phyloP scores from a whole-genome alignment of 2,888 invertebrate species.

The Trichopoda pennipes region DNA sequence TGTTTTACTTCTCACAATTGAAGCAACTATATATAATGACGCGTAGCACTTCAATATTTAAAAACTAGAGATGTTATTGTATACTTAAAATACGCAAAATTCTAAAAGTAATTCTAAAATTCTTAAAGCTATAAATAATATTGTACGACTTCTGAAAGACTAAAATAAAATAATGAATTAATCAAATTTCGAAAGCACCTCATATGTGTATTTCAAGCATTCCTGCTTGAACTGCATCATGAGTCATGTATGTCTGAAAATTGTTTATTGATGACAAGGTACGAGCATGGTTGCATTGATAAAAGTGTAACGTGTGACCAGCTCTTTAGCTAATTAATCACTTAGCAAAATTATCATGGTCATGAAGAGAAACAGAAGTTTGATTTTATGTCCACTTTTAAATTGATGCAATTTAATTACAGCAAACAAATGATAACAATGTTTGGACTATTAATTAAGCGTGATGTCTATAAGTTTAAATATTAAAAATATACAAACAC shows the following conservation, averaged over 20 bases:
- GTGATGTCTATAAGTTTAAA: not conserved
- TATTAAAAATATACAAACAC: not conserved
- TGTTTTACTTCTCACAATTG: too few species aligned
- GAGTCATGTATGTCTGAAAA: not conserved
- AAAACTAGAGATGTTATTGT: too few species aligned
- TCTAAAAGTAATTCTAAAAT: too few species aligned
- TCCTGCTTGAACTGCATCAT: not conserved
- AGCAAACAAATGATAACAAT: not conserved
- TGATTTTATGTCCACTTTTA: conserved; percentile 15
- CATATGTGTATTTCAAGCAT: too few species aligned
- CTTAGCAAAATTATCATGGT: conserved; percentile 26
- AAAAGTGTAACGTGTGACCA: conserved; percentile 52
- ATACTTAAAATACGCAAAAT: too few species aligned
- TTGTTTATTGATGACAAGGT: not conserved
- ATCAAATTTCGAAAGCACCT: too few species aligned
- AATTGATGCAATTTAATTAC: conserved; percentile 7
- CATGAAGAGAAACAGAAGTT: conserved; percentile 29
- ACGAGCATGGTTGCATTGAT: conserved; percentile 1
- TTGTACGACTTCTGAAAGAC: too few species aligned
- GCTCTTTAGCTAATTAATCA: conserved; percentile 38
- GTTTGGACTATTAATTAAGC: not conserved
- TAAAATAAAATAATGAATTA: too few species aligned
- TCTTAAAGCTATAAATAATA: too few species aligned
- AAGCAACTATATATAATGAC: too few species aligned
- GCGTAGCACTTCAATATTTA: too few species aligned